Percentiles rank a stretch among this genome's conserved stretches.
Evolutionary conservation across 2,888 invertebrate species (phyloP).

Genomic region (Notocelia uddmanniana): DNA sequence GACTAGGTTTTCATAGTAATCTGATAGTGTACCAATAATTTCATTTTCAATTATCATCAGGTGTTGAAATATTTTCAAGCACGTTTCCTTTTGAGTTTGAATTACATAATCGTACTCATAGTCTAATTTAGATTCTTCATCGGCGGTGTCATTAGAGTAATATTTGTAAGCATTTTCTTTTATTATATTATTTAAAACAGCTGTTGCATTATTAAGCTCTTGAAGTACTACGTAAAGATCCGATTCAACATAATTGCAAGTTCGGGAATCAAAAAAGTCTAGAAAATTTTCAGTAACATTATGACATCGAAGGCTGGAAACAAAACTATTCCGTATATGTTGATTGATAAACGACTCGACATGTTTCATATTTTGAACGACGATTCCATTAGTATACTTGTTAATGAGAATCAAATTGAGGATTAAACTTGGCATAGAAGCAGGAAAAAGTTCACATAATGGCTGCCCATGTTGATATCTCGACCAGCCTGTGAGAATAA

Average conservation of each 20-base stretch:
- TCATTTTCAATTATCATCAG: background rate
- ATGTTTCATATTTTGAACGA: constrained; percentile 39
- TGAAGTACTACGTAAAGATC: constrained; percentile 4
- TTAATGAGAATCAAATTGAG: constrained; percentile 83
- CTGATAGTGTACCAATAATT: background rate
- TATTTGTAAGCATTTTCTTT: constrained; percentile 2
- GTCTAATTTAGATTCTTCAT: background rate
- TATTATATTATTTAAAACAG: background rate
- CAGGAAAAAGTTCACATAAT: constrained; percentile 88
- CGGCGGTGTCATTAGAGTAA: background rate
- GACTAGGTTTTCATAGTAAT: constrained; percentile 10
- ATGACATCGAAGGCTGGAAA: background rate
- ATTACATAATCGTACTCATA: constrained; percentile 1
- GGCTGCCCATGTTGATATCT: constrained; percentile 89
- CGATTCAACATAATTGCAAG: constrained; percentile 6
- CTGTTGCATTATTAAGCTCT: background rate
- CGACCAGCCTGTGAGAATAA: constrained; percentile 91
- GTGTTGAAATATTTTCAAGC: background rate
- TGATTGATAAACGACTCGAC: background rate
- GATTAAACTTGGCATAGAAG: constrained; percentile 87
- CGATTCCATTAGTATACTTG: constrained; percentile 60
- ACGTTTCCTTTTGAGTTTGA: background rate
- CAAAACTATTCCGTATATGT: constrained; percentile 12
- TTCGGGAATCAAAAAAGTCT: background rate
- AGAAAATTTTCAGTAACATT: background rate